Evolutionary conservation across 2,113 vertebrate species (phyloP), one percentile per base, ranked within the genome.

Genomic region (Nibea coibor): DNA sequence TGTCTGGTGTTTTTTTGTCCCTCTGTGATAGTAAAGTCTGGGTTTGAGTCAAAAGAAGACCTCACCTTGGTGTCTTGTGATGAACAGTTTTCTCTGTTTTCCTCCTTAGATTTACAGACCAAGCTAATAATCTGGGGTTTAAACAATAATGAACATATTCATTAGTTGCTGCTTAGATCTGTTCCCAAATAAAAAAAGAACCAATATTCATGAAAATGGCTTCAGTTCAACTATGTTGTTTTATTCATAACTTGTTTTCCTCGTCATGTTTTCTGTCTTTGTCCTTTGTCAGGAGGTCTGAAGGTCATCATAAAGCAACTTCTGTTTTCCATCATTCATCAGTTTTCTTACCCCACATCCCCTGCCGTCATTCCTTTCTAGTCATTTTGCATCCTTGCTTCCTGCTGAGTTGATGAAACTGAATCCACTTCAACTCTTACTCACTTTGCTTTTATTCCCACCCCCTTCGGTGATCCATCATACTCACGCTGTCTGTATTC

Each of bases 401-500:
- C 91, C 77, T 92, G 93, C 93, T 93, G 92, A 95, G 54, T 88
- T 45, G 53, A 84, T 90, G 89, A 93, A 94, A 94, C 71, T 50
- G 47, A 82, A 93, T 83, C 87, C 66, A 74, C 83, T 80, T 70
- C 62, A 73, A 82, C 88, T 75, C 58, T 79, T 77, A 69, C 65
- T 82, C 64, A 26, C 24, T 72, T 80, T 76, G 81, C 70, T 35
- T 57, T 75, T 56, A 43, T 67, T 67, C 24, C 57, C 64, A 26
- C 12, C 20, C 50, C 26, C 43, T n/a, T 65, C 19, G 42, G 35
- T 57, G 11, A 75, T 51, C 47, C n/a, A 17, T 72, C 16, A 12
- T 78, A 20, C 70, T 74, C 35, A 57, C 66, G 62, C 80, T 70
- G 8, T 70, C 26, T 26, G 39, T 56, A 43, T 66, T 78, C 19